phyloP scores from a whole-genome alignment of 2,888 invertebrate genomes.

The Cephus sareptanus region DNA sequence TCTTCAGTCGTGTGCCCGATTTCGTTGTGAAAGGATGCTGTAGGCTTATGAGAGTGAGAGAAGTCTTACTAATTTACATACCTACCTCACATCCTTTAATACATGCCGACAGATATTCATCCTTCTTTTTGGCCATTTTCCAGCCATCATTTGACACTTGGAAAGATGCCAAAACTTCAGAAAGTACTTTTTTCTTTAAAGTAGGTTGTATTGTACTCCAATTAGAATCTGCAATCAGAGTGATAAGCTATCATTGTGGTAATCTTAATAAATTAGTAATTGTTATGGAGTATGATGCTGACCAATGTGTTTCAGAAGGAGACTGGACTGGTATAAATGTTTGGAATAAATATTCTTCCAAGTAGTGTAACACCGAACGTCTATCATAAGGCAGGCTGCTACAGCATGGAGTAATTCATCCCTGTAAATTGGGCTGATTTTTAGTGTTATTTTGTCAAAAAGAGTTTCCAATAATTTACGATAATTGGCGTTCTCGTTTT shows the following conservation, averaged over 20 bases:
- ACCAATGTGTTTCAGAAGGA: constrained; percentile 70
- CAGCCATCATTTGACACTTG: constrained; percentile 65
- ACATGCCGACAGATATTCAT: constrained; percentile 42
- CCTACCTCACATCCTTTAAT: constrained; percentile 33
- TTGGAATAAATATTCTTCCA: constrained; percentile 79
- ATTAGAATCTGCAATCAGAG: constrained; percentile 60
- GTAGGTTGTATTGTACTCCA: constrained; percentile 61
- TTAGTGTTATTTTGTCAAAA: constrained; percentile 73
- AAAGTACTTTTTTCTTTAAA: constrained; percentile 64
- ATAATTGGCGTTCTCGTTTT: constrained; percentile 60
- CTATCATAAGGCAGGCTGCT: constrained; percentile 72
- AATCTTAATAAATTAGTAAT: constrained; percentile 54
- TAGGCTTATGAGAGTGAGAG: background rate
- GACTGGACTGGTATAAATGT: constrained; percentile 75
- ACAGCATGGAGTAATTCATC: constrained; percentile 73
- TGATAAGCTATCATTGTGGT: constrained; percentile 56
- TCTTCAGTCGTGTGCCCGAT: too few species aligned
- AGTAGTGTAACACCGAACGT: constrained; percentile 73
- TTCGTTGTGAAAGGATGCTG: too few species aligned
- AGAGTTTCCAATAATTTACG: constrained; percentile 73
- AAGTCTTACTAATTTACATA: constrained; percentile 4
- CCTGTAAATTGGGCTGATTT: constrained; percentile 66
- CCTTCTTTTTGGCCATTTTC: constrained; percentile 65
- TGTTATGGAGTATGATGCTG: constrained; percentile 66
- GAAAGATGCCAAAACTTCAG: constrained; percentile 67